phyloP scores from a whole-genome alignment of 2,888 invertebrate genomes.

The Dorcus hopei region DNA sequence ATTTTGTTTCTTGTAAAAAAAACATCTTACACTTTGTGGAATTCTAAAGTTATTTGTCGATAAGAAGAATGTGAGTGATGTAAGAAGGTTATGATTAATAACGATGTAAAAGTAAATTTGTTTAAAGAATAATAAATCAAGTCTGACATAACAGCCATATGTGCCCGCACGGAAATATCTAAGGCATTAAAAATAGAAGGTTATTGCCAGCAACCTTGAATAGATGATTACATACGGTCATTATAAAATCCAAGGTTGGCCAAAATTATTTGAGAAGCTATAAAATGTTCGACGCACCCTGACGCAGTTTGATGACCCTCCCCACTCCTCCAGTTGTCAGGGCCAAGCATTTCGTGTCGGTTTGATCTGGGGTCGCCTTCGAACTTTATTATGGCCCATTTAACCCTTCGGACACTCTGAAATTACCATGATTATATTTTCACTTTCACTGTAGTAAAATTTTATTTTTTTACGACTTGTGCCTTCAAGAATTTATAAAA shows the following conservation, averaged over 20 bases:
- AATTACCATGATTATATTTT: too few relatives aligned
- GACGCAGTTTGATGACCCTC: slow-evolving; percentile 22
- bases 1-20: too few relatives aligned
- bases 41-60: too few relatives aligned
- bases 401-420: too few relatives aligned
- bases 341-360: slow-evolving; percentile 4
- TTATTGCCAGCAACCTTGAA: slow-evolving; percentile 29
- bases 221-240: slow-evolving; percentile 21
- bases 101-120: background rate
- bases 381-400: too few relatives aligned
- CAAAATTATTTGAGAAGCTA: slow-evolving; percentile 24
- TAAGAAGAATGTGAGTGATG: too few relatives aligned
- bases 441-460: too few relatives aligned
- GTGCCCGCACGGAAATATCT: background rate
- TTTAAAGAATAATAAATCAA: background rate
- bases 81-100: too few relatives aligned
- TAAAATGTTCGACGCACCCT: slow-evolving; percentile 22
- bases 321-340: slow-evolving; percentile 10
- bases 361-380: too few relatives aligned
- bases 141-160: background rate
- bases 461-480: too few relatives aligned
- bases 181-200: slow-evolving; percentile 19
- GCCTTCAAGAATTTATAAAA: too few relatives aligned
- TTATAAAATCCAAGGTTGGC: slow-evolving; percentile 24
- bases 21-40: too few relatives aligned